phyloP scores from a whole-genome alignment of 2,113 vertebrate genomes.

The Amphilophus citrinellus region DNA sequence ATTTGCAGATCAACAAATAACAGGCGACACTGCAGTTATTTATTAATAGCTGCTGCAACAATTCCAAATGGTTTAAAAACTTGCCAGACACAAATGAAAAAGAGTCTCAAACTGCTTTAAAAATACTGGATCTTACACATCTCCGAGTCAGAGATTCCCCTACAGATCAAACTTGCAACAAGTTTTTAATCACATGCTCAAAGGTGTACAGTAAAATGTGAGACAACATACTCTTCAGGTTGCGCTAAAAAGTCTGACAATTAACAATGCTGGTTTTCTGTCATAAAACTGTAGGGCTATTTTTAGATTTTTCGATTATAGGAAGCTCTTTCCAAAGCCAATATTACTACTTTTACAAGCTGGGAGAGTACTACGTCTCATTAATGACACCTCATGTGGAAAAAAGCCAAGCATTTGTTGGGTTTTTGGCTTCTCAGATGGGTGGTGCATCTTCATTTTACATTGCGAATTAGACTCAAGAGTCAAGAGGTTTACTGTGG shows the following conservation, averaged over 20 bases:
- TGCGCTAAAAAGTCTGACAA: neutral
- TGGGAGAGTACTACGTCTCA: neutral
- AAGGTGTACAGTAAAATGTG: neutral
- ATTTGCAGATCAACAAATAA: no score
- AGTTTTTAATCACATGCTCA: no score
- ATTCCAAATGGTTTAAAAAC: no score
- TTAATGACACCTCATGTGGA: neutral
- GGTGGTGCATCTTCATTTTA: neutral
- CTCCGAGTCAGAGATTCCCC: no score
- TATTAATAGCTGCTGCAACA: no score
- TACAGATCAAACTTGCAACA: no score
- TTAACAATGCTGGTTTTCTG: neutral
- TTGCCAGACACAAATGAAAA: no score
- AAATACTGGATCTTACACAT: no score
- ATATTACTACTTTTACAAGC: neutral
- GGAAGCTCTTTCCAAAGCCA: neutral
- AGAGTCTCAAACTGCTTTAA: no score
- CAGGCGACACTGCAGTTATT: no score
- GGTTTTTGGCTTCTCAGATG: neutral
- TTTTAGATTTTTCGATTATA: neutral
- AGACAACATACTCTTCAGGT: neutral
- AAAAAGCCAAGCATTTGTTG: neutral
- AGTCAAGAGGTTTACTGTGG: neutral
- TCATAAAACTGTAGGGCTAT: neutral
- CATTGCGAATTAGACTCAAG: conserved; percentile 2